Evolutionary conservation across 2,888 invertebrate genomes (phyloP), one percentile per base, ranked within the genome.

Genomic region (Chymomyza amoena): DNA sequence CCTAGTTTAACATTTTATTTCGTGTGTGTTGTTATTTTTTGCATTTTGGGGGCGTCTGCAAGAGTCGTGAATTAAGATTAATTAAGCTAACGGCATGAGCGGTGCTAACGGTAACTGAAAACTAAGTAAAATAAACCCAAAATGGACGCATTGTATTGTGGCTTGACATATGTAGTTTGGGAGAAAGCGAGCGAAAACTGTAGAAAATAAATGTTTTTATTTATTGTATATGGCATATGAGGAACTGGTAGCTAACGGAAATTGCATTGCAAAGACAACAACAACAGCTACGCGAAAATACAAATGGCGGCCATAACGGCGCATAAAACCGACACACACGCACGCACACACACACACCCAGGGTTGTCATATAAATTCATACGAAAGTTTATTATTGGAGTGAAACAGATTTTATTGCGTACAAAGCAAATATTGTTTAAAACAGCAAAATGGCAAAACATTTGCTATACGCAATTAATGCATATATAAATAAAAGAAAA

Each of bases 11-110:
- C 32, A 32, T 32, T 32, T 59, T 7, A 4, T 9, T 71, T 72
- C 39, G 15, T 68, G 61, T 25, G 32, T 3, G 13, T 2, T 45
- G 52, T 62, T 70, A 75, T 56, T 61, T 57, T 57, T 57, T 57
- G 57, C 57, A 57, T 57, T 57, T 57, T 25, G 18, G 7, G 57
- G 57, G 70, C 59, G 66, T 79, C 87, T 88, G 88, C 70, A 88
- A 73, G 74, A 73, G 88, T 88, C 88, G 85, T 84, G 84, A 88
- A 84, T 84, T 84, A 84, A 84, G 84, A 84, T 84, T 84, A 84
- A 84, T 84, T 84, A 84, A 84, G 84, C 80, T 80, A 82, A 84
- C 85, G 81, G 83, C 75, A 86, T 75, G 32, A 32, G 32, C 84
- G 69, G 72, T 70, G 70, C 66, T 32, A 54, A 63, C 52, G 54